Conservation (phyloP, 2,797 vertebrate genomes). For the Leontocebus nigricollis region DNA sequence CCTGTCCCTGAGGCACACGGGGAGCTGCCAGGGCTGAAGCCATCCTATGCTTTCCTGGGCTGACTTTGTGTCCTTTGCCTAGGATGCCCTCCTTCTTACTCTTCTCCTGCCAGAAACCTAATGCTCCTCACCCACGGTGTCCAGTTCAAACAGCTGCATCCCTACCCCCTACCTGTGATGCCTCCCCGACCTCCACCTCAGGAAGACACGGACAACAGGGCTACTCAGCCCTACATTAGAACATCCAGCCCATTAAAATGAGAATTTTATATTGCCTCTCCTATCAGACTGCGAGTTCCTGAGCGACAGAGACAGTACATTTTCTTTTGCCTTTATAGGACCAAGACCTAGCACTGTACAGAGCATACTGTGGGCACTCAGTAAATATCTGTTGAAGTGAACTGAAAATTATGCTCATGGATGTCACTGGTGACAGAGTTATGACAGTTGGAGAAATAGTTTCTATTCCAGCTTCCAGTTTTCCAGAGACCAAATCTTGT, state of each 20-base stretch:
- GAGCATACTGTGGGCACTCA: not conserved
- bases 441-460: too few relatives aligned
- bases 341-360: not conserved
- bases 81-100: not conserved
- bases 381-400: not conserved
- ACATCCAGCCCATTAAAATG: not conserved
- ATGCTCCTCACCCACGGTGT: not conserved
- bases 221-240: not conserved
- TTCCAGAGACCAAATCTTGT: too few relatives aligned
- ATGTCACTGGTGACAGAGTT: not conserved
- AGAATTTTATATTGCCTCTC: not conserved
- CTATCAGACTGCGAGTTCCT: not conserved
- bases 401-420: slow-evolving; percentile 7
- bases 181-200: not conserved
- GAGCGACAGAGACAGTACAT: not conserved
- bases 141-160: not conserved
- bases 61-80: not conserved
- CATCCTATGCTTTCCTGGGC: not conserved
- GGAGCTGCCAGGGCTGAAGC: not conserved
- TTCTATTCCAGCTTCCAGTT: too few relatives aligned
- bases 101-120: not conserved
- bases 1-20: not conserved
- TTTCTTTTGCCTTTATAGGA: slow-evolving; percentile 13
- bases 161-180: not conserved
- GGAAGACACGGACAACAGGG: not conserved